These are phyloP conservation scores for Semnornis frantzii DNA, from an alignment of 2,113 vertebrate species.

Conservation along the genomic window DNA sequence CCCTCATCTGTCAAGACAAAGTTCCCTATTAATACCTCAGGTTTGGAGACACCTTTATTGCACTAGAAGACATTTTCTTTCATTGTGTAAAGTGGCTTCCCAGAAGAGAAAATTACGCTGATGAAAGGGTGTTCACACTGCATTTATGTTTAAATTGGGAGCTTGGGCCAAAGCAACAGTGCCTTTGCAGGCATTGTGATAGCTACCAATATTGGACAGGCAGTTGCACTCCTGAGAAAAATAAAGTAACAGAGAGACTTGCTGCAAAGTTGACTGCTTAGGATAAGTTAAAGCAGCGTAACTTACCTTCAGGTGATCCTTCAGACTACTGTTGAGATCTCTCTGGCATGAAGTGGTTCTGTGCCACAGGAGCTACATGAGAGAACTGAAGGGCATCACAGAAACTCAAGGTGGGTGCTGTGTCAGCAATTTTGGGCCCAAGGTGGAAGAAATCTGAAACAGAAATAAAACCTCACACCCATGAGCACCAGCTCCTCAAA, in stretches of 20 bases:
- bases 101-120: neutral
- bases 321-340: neutral
- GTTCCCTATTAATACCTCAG: neutral
- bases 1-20: neutral
- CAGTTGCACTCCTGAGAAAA: neutral
- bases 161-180: neutral
- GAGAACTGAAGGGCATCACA: neutral
- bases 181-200: neutral
- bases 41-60: neutral
- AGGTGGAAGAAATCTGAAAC: neutral
- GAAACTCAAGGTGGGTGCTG: rapidly evolving
- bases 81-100: neutral
- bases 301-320: neutral
- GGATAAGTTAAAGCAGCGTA: neutral
- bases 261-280: neutral
- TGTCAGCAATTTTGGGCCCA: neutral
- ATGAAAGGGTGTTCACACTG: neutral
- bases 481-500: neutral
- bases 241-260: neutral
- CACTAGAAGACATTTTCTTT: neutral
- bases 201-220: neutral
- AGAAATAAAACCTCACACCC: neutral
- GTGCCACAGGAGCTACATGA: neutral
- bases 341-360: neutral
- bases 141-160: neutral